Conservation (phyloP, 1,140 invertebrate species). For the Scaptodrosophila lebanonensis region DNA sequence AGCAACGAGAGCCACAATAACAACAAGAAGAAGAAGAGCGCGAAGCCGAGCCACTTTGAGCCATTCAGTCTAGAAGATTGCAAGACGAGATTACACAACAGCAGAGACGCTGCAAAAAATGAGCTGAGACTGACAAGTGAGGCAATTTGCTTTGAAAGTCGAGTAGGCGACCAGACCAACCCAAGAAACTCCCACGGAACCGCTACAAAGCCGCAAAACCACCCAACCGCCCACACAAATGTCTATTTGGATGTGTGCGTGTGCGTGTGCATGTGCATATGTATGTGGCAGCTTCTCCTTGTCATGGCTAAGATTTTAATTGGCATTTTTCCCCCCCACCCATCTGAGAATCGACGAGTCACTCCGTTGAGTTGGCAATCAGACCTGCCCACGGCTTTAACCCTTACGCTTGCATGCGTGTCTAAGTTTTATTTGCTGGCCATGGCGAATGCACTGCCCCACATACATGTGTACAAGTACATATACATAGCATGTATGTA, state of each 20-base stretch:
- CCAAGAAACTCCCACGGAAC: background rate
- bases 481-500: no score
- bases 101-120: conserved; percentile 14
- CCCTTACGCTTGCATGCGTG: conserved; percentile 37
- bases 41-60: conserved; percentile 63
- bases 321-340: conserved; percentile 71
- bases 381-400: conserved; percentile 1
- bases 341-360: background rate
- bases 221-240: background rate
- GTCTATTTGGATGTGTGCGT: no score
- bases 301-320: conserved; percentile 69
- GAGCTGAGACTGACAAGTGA: conserved; percentile 54
- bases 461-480: no score
- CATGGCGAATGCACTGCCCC: conserved; percentile 46
- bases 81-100: conserved; percentile 61
- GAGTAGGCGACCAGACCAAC: conserved; percentile 8
- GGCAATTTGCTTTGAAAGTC: conserved; percentile 60
- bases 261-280: no score
- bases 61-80: conserved; percentile 63
- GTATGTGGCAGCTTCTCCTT: conserved; percentile 23
- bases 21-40: conserved; percentile 29
- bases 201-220: no score
- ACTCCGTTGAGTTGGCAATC: no score
- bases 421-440: conserved; percentile 74
- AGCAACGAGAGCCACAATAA: conserved; percentile 14